phyloP scores from a whole-genome alignment of 2,888 invertebrate genomes.

The Leucania comma region DNA sequence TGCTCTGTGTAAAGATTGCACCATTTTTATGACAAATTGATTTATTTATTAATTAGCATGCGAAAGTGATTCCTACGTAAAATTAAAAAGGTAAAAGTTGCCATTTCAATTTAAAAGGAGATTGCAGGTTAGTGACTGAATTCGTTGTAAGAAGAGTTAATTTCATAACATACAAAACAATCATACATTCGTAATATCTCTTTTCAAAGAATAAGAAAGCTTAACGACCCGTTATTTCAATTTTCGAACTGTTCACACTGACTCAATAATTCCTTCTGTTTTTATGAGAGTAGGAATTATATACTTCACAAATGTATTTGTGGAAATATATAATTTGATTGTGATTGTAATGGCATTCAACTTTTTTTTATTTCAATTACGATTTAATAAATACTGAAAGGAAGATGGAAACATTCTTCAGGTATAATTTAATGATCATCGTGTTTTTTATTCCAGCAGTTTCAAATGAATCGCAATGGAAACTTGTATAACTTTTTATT shows the following conservation, averaged over 20 bases:
- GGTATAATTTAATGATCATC: constrained; percentile 19
- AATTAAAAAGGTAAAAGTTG: not conserved
- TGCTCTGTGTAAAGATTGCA: no score
- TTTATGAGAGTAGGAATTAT: constrained; percentile 57
- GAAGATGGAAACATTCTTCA: constrained; percentile 19
- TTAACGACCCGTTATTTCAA: constrained; percentile 60
- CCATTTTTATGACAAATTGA: not conserved
- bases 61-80: not conserved
- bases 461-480: constrained; percentile 13
- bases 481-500: constrained; percentile 16
- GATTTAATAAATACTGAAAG: constrained; percentile 17
- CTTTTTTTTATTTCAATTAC: constrained; percentile 26
- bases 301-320: constrained; percentile 43
- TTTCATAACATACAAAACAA: constrained; percentile 48
- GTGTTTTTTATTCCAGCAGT: constrained; percentile 16
- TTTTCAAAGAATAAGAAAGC: constrained; percentile 52
- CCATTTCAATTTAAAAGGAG: constrained; percentile 11
- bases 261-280: constrained; percentile 49
- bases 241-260: constrained; percentile 40
- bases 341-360: constrained; percentile 36
- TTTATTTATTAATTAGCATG: not conserved
- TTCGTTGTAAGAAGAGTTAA: constrained; percentile 51
- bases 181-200: constrained; percentile 51
- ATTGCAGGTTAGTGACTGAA: constrained; percentile 29
- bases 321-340: constrained; percentile 44